A percentile compares a stretch with the other conserved stretches of the same genome.
Evolutionary conservation across 2,113 vertebrate species (phyloP).

Genomic region (Limanda limanda): DNA sequence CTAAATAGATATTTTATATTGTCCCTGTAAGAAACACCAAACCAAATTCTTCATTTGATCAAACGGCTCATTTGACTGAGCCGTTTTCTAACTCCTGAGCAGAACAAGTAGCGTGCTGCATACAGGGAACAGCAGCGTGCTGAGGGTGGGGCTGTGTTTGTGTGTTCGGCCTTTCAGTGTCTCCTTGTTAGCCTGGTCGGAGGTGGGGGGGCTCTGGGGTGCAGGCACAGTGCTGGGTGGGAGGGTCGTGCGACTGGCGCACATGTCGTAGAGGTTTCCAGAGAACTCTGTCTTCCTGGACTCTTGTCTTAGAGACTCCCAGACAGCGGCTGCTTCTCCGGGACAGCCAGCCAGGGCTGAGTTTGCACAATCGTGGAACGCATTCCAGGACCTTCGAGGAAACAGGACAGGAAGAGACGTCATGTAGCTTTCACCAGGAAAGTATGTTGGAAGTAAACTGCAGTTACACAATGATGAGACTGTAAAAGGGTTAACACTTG

Average conservation of each 20-base stretch:
- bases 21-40: too few species aligned
- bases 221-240: constrained; percentile 67
- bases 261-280: constrained; percentile 92
- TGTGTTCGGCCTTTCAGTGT: constrained; percentile 82
- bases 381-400: constrained; percentile 90
- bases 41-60: constrained; percentile 12
- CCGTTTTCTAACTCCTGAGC: constrained; percentile 58
- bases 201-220: constrained; percentile 65
- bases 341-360: constrained; percentile 87
- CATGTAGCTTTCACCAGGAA: background rate
- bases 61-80: too few species aligned
- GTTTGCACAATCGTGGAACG: constrained; percentile 90
- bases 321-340: constrained; percentile 88
- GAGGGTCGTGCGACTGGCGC: constrained; percentile 81
- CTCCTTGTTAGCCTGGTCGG: constrained; percentile 89
- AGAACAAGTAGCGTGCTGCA: constrained; percentile 63
- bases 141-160: background rate
- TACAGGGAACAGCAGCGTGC: constrained; percentile 60
- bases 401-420: background rate
- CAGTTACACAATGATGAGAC: background rate
- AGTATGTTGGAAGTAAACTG: background rate
- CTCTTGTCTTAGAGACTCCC: constrained; percentile 92
- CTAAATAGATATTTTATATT: background rate
- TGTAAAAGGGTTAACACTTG: background rate
- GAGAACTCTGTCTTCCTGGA: constrained; percentile 90